phyloP scores from a whole-genome alignment of 2,888 invertebrate species.

The Sialis fuliginosa region DNA sequence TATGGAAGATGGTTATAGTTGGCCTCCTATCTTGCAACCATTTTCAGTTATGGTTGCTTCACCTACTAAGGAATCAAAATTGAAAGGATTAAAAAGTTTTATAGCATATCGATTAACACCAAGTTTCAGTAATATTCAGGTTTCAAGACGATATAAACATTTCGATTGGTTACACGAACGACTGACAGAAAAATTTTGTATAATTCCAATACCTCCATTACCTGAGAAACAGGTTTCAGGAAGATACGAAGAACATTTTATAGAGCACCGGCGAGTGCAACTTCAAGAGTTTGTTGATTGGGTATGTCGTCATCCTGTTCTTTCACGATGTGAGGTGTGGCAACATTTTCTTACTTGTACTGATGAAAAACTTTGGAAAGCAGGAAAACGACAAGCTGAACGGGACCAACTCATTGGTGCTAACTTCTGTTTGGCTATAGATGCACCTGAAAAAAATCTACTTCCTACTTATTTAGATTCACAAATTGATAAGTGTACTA shows the following conservation, averaged over 20 bases:
- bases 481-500: slow-evolving; percentile 66
- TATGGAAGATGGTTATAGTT: slow-evolving; percentile 51
- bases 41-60: slow-evolving; percentile 81
- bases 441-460: slow-evolving; percentile 65
- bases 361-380: slow-evolving; percentile 95
- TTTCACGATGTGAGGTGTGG: slow-evolving; percentile 86
- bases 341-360: slow-evolving; percentile 93
- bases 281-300: slow-evolving; percentile 93
- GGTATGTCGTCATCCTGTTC: slow-evolving; percentile 90
- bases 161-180: slow-evolving; percentile 98
- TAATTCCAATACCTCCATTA: slow-evolving; percentile 89
- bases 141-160: slow-evolving; percentile 90
- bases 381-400: slow-evolving; percentile 88
- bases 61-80: slow-evolving; percentile 93
- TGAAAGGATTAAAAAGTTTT: slow-evolving; percentile 93
- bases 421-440: slow-evolving; percentile 78
- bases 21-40: slow-evolving; percentile 55
- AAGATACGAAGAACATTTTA: slow-evolving; percentile 91
- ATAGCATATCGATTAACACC: slow-evolving; percentile 94
- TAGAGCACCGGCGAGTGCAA: slow-evolving; percentile 84
- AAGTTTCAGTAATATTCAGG: slow-evolving; percentile 85
- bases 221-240: slow-evolving; percentile 98
- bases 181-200: slow-evolving; percentile 80
- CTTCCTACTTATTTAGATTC: slow-evolving; percentile 57
- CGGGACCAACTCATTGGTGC: slow-evolving; percentile 80